Evolutionary conservation across 2,113 vertebrate genomes (phyloP), one percentile per base, ranked within the genome.

Genomic region (Lagenorhynchus albirostris): DNA sequence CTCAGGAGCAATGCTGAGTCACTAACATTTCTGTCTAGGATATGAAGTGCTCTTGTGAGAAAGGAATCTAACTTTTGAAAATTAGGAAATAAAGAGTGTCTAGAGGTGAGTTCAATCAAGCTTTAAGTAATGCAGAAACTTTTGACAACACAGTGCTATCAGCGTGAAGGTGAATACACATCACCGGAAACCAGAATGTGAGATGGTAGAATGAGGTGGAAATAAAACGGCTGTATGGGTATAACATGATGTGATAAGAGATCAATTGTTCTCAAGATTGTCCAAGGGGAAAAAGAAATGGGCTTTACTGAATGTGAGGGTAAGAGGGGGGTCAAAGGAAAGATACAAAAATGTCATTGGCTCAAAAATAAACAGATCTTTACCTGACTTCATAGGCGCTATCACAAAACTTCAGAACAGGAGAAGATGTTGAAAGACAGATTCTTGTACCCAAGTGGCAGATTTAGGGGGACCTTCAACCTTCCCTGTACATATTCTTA

Each of bases 1-100:
- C 88, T 73, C 73, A 55, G 73, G 47, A 93, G 6, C 29, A 74
- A 79, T 17, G 89, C 93, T 94, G 77, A 97, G 62, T 96, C 91
- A 85, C 50, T 65, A 86, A 74, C 47, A 63, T 91, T 94, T 94
- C 60, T 79, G 8, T 71, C 84, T 29, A 67, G 38, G 60, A 62
- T 44, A 31, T 44, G 36, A 5, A 89, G 38, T 29, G 13, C 29
- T 95, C 76, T 74, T 62, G 36, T 86, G 47, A 50, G 84, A 70
- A 89, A 77, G 62, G 10, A 87, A 71, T 14, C 23, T 90, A 55
- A 68, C 17, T 82, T 84, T 67, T 89, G 47, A 73, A 77, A 96
- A 90, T 94, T 6, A 77, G 50, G 80, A 67, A 73, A 38, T 55
- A 84, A 53, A 79, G 41, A 44, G 14, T 71, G 91, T 83, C 18